A percentile compares a stretch with the other conserved stretches of the same genome.
Evolutionary conservation across 2,797 vertebrate genomes (phyloP).

Genomic region (Phrynocephalus guinanensis): DNA sequence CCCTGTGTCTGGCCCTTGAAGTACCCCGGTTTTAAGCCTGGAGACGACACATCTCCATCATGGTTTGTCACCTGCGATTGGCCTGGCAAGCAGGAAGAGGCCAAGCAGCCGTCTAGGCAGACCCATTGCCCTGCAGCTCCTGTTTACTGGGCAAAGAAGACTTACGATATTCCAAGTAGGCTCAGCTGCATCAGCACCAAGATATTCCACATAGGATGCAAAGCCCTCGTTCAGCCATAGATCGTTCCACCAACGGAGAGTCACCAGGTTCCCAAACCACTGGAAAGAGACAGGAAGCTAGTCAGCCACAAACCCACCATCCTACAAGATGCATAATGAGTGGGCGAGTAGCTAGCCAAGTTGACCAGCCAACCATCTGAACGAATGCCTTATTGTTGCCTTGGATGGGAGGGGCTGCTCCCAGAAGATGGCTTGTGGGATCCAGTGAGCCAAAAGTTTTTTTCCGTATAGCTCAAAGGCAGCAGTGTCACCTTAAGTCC

Average conservation of each 20-base stretch:
- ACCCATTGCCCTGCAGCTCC: background rate
- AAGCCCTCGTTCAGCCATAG: slow-evolving; percentile 97
- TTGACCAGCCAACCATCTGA: background rate
- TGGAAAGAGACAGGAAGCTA: slow-evolving; percentile 42
- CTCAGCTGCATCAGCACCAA: slow-evolving; percentile 83
- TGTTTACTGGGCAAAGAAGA: background rate
- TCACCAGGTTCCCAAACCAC: slow-evolving; percentile 98
- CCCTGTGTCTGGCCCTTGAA: too few species aligned
- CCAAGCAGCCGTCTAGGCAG: too few species aligned
- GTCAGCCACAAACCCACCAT: fast-evolving
- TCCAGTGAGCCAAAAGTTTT: too few species aligned
- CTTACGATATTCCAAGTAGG: slow-evolving; percentile 87
- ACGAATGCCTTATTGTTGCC: fast-evolving
- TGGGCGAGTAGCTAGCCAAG: fast-evolving
- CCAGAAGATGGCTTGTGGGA: background rate
- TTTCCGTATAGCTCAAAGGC: background rate
- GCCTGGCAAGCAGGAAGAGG: background rate
- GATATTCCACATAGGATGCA: slow-evolving; percentile 91
- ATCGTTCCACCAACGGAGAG: slow-evolving; percentile 93
- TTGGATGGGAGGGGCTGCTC: background rate
- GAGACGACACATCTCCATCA: too few species aligned
- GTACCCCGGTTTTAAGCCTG: too few species aligned
- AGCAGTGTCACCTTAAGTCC: background rate
- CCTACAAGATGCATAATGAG: fast-evolving
- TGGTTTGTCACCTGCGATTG: too few species aligned